Base-by-base conservation (phyloP, 92 coral and sea anemone genomes). In the Desmophyllum pertusum region DNA sequence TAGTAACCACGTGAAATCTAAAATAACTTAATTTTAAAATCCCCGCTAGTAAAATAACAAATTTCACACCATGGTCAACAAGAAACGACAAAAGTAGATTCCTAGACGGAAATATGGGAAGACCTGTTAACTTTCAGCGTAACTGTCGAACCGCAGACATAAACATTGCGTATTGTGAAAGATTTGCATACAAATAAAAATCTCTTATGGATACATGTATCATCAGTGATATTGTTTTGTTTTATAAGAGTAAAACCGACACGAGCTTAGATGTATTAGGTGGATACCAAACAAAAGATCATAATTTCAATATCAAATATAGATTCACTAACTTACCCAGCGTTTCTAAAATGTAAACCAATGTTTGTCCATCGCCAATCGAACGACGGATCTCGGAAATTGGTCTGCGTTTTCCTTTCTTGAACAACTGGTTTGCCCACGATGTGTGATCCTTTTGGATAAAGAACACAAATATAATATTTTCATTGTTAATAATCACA, bases 321-420 rank as follows among this genome's bases (percentile, higher is more conserved):
- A 4, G 21, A 13, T 33, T 52, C 27, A 5, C 73, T 10, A 51
- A 29, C 98, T 85, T 83, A 96, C 99, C 91, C 52, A 96, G 78
- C 69, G 88, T 75, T 88, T 96, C 99, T 83, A 96, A 71, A 62
- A 96, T 88, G 81, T 94, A 88, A 19, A 96, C 98, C 78, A 96
- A 88, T 1, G 97, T 90, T 65, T 87, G 92, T 0, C 99, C 99
- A 83, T 96, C 99, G 45, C 99, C 98, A 17, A 96, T 66, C 27
- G 99, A 87, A 57, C 93, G 95, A 13, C 99, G 88, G 75, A 96
- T 90, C 75, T 96, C 99, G 46, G 95, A 63, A 76, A 96, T 91
- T 5, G 88, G 68, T 46, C 99, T 85, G 55, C 86, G 91, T 42
- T 88, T 90, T 38, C 95, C 97, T 63, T 91, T 92, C 84, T 91